These are phyloP conservation scores for Uria lomvia DNA, from an alignment of 2,113 vertebrate species.

Conservation along the genomic window DNA sequence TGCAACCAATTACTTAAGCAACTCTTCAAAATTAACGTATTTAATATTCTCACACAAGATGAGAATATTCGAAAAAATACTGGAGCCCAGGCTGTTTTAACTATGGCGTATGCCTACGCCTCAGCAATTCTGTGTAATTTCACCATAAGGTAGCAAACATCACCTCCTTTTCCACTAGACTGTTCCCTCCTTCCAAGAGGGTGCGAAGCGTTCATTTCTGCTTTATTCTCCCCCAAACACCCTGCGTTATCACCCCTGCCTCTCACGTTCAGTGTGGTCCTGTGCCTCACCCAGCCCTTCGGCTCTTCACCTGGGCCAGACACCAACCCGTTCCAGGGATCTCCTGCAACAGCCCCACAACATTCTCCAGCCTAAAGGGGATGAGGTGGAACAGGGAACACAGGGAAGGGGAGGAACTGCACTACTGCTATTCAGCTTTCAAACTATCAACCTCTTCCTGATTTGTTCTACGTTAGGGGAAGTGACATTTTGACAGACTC, in stretches of 20 bases:
- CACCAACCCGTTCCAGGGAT: accelerated
- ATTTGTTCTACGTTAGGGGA: neutral
- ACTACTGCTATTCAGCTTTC: too few relatives aligned
- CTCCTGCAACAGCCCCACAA: neutral
- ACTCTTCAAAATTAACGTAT: neutral
- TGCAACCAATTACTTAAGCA: neutral
- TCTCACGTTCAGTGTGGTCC: too few relatives aligned
- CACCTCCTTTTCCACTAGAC: neutral
- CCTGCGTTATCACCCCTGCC: too few relatives aligned
- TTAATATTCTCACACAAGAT: neutral
- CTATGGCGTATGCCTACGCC: accelerated
- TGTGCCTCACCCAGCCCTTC: neutral
- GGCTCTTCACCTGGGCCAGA: too few relatives aligned
- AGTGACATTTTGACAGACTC: too few relatives aligned
- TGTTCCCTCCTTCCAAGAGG: neutral
- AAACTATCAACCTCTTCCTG: accelerated
- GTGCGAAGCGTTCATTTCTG: neutral
- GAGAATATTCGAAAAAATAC: neutral
- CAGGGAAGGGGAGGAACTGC: accelerated
- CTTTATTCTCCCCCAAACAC: neutral
- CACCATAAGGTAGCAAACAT: too few relatives aligned
- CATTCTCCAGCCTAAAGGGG: too few relatives aligned
- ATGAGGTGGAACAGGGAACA: neutral
- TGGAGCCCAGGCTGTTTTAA: neutral
- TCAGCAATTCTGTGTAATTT: neutral